Percentiles rank a stretch among this genome's conserved stretches.
Evolutionary conservation across 2,888 invertebrate genomes (phyloP).

Genomic region (Ceratothoa steindachneri): DNA sequence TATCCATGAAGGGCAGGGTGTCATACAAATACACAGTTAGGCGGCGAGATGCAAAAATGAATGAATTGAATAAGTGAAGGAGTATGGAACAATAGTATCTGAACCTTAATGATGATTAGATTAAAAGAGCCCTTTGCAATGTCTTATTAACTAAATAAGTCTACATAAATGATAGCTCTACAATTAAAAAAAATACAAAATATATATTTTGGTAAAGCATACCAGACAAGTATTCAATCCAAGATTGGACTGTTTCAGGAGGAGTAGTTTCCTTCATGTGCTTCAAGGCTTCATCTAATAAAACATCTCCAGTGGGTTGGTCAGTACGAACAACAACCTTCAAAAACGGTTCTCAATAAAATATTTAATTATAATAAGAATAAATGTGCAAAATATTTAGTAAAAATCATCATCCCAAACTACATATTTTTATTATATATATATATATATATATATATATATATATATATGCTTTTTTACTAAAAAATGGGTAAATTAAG

Average conservation of each 20-base stretch:
- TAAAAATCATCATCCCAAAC: background rate
- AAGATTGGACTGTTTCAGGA: constrained; percentile 93
- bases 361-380: background rate
- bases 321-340: constrained; percentile 78
- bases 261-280: constrained; percentile 93
- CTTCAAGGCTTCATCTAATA: constrained; percentile 66
- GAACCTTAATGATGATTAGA: no score
- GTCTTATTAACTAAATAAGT: no score
- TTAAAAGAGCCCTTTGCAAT: no score
- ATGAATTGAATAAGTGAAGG: no score
- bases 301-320: constrained; percentile 93
- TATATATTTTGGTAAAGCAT: no score
- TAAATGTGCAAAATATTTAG: background rate
- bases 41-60: no score
- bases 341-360: background rate
- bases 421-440: background rate
- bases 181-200: no score
- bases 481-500: constrained; percentile 3
- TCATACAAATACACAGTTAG: no score
- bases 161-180: no score
- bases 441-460: constrained; percentile 17
- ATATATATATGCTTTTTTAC: no score
- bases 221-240: constrained; percentile 99
- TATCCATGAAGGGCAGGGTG: no score
- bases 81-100: no score